Conservation (phyloP, 2,113 vertebrate species). For the Anoura caudifer region DNA sequence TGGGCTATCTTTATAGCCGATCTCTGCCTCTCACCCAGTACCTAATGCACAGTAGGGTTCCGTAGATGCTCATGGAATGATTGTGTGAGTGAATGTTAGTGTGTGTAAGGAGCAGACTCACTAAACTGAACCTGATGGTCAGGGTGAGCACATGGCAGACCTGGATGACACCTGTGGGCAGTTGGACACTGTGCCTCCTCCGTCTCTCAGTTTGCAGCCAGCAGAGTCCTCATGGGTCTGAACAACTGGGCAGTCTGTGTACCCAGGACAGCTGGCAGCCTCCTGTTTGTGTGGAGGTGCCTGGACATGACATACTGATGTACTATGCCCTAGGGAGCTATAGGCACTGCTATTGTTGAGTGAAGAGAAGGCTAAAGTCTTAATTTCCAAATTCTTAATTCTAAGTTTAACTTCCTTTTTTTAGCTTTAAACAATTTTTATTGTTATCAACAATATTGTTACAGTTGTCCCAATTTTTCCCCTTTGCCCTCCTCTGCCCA, state of each 20-base stretch:
- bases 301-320: neutral
- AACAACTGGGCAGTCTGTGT: neutral
- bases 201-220: neutral
- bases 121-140: neutral
- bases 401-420: neutral
- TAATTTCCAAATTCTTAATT: neutral
- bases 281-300: neutral
- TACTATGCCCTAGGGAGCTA: neutral
- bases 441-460: no score
- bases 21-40: neutral
- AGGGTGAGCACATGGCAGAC: neutral
- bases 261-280: neutral
- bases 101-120: neutral
- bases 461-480: no score
- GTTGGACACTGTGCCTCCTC: neutral
- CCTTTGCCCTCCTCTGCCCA: no score
- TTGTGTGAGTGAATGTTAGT: neutral
- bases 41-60: no score
- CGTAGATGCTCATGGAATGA: neutral
- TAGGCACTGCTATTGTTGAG: neutral
- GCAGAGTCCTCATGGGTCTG: neutral
- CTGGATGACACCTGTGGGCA: neutral
- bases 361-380: neutral
- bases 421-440: no score
- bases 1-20: neutral